These are phyloP conservation scores for Polymixis flavicincta DNA, from an alignment of 2,888 invertebrate genomes.

Conservation along the genomic window DNA sequence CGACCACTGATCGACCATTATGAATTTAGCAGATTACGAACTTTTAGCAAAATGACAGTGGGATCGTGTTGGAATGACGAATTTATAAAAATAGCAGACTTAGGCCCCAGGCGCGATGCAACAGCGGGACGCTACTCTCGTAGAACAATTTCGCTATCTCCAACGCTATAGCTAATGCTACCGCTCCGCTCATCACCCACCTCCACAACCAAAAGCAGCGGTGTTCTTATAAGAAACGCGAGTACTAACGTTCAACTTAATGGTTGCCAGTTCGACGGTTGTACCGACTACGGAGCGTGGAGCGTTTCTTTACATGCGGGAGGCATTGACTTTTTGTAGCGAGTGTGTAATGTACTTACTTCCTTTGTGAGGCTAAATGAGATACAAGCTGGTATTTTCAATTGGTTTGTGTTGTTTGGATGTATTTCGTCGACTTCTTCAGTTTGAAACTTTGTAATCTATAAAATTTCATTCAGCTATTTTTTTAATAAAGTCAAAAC, in stretches of 20 bases:
- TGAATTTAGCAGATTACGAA: too few relatives aligned
- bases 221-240: slow-evolving; percentile 68
- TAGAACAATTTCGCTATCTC: too few relatives aligned
- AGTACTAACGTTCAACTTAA: slow-evolving; percentile 68
- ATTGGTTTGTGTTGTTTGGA: slow-evolving; percentile 8
- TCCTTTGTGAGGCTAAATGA: slow-evolving; percentile 60
- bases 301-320: slow-evolving; percentile 40
- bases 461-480: neutral
- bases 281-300: slow-evolving; percentile 20
- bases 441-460: neutral
- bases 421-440: neutral
- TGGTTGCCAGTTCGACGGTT: slow-evolving; percentile 67
- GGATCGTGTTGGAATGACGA: too few relatives aligned
- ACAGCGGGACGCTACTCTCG: too few relatives aligned
- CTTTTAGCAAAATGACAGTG: too few relatives aligned
- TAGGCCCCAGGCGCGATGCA: too few relatives aligned
- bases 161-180: too few relatives aligned
- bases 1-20: too few relatives aligned
- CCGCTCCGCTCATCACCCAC: slow-evolving; percentile 25
- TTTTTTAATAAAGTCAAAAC: neutral
- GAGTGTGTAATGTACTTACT: slow-evolving; percentile 17
- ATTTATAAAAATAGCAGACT: too few relatives aligned
- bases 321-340: slow-evolving; percentile 47
- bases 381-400: slow-evolving; percentile 38
- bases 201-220: slow-evolving; percentile 15